Base-by-base conservation (phyloP, 2,888 invertebrate species). In the Spicauda simplicius region DNA sequence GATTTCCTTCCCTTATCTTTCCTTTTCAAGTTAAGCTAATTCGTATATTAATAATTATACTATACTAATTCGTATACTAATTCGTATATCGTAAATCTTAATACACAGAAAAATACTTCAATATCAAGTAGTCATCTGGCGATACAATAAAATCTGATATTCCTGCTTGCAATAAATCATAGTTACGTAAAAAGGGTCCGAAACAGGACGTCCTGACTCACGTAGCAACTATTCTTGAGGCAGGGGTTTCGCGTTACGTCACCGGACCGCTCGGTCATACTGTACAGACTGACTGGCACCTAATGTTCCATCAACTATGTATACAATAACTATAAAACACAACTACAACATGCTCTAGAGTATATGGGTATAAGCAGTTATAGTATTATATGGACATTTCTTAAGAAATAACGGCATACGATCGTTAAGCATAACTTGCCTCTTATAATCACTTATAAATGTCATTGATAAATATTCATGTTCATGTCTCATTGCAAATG, bases 221-320 rank as follows among this genome's bases (percentile, higher is more conserved):
- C 58, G 58, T 41, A 54, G 56, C 61, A 62, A 68, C 64, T 68
- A 68, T 57, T 61, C 57, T 62, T 70, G 25, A 67, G 50, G 37
- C 25, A 41, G 50, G 48, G 48, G 56, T 56, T 64, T 50, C 16
- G 41, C 20, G 52, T 64, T 64, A 58, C 55, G 50, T 56, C 50
- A 64, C 50, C 19, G 11, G 10, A 57, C n/a, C 62, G 54, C 37
- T 37, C 53, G 61, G 11, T 54, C 50, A 33, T 50, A 33, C 16
- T 48, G 48, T 30, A 55, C 25, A 56, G 50, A 56, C 48, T 14
- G 48, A 33, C 48, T 33, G 48, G 48, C 64, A 50, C 45, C 30
- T 56, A 33, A 64, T 48, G 48, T 48, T 16, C 48, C n/a, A 48
- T 48, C 48, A 14, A 48, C 48, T 48, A 48, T n/a, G 48, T 48